Base-by-base conservation (phyloP, 2,797 vertebrate species). In the Eptatretus atami region DNA sequence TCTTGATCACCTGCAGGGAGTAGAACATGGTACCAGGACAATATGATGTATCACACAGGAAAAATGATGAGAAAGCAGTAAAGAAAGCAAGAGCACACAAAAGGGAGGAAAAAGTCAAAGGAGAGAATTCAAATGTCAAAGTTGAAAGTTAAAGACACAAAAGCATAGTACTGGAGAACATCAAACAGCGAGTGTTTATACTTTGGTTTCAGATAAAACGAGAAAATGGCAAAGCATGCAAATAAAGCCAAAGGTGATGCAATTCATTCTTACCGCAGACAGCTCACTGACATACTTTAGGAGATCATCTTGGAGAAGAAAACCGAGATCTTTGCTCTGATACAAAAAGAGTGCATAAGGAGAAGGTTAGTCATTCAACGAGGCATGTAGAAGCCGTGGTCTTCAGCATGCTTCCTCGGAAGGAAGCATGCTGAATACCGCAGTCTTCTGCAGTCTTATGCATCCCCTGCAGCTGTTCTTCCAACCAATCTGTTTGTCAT, bases 271-370 rank as follows among this genome's bases (percentile, higher is more conserved):
- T 79, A 98, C 92, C 67, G 92, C 96, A 75, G 96, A 96, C 55
- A 98, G 82, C 75, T 98, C 92, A 15, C 92, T 98, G 67, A 98
- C 82, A 72, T 95, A 85, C 78, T 90, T 98, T 86, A 96, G 95
- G 73, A 98, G 78, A 76, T 98, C 92, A 73, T 98, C 92, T 70
- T 98, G 90, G 67, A 98, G 82, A 70, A 95, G 88, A 76, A 93
- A 96, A 12, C 86, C 82, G 70, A 96, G 93, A 75, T 98, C 92
- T 76, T 95, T 98, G 76, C 86, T 95, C 92, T 98, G 76, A 69
- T 81, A 78, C 75, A 69, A 77, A 68, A 66, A 71, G 64, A 74
- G 66, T 53, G 31, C 31, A 44, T 44, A 44, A 44, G 4, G 31
- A 53, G 53, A 15, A n/a, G 10, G 63, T 53, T 24, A 52, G 57